Evolutionary conservation across 2,888 invertebrate genomes (phyloP).

Genomic region (Stenoptilia bipunctidactyla): DNA sequence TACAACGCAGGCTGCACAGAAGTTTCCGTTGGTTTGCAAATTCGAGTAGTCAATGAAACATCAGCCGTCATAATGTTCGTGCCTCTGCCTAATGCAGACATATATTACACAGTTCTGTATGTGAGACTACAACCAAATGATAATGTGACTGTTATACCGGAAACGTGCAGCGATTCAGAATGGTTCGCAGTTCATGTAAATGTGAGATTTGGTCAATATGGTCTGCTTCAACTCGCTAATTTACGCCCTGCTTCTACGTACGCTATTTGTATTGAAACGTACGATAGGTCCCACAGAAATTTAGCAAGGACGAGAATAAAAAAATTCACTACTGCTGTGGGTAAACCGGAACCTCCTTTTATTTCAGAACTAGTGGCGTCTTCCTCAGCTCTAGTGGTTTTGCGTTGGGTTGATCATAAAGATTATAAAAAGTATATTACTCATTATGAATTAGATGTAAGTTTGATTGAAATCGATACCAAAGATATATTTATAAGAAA

Average conservation of each 20-base stretch:
- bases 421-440: conserved; percentile 37
- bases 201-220: conserved; percentile 18
- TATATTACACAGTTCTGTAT: conserved; percentile 42
- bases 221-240: conserved; percentile 25
- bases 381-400: conserved; percentile 28
- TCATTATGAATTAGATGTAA: conserved; percentile 44
- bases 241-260: conserved; percentile 49
- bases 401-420: conserved; percentile 50
- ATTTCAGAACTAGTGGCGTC: conserved; percentile 42
- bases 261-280: conserved; percentile 48
- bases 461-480: conserved; percentile 33
- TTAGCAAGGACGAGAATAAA: conserved; percentile 33
- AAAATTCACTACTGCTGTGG: conserved; percentile 43
- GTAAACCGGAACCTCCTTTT: conserved; percentile 52
- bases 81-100: conserved; percentile 21
- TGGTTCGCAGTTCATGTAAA: conserved; percentile 37
- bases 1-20: conserved; percentile 43
- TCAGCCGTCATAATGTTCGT: conserved; percentile 36
- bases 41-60: conserved; percentile 34
- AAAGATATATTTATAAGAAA: conserved; percentile 28
- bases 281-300: conserved; percentile 20
- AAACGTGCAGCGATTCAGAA: conserved; percentile 49
- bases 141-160: conserved; percentile 33
- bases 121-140: conserved; percentile 32
- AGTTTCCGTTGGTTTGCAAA: conserved; percentile 29